Base-by-base conservation (phyloP, 92 coral and sea anemone genomes). In the Montipora capitata region DNA sequence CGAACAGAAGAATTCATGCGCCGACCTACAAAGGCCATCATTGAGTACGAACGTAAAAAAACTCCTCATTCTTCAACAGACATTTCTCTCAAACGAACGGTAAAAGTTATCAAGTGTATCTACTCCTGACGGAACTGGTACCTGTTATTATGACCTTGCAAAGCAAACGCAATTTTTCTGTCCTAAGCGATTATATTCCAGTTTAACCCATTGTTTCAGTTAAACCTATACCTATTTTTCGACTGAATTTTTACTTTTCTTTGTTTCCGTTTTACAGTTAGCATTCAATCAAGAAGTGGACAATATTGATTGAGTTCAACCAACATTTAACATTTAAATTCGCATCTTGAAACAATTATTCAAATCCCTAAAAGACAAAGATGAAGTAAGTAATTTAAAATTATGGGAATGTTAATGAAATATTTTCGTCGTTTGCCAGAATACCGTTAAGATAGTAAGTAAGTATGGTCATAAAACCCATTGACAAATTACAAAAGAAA, bases 401-500 rank as follows among this genome's bases (percentile, higher is more conserved):
- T 9, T 48, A 9, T 1, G 6, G 7, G 52, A 48, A 27, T 27
- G 35, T 27, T 27, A 27, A 27, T 27, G 35, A 27, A 27, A 27
- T 27, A 27, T 27, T 27, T 27, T 27, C 52, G 52, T 0, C 52
- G 52, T 0, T 9, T 9, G 6, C 52, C 52, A 48, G 52, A 9
- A 9, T 27, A 48, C 10, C 52, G 6, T 48, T 48, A 48, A 48
- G 52, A 9, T 5, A 48, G 52, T 48, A 5, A 70, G 72, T 82
- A 54, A 57, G 5, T n/a, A 42, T 40, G 38, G 41, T 7, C 40
- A 56, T 18, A 11, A 15, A 20, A 62, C 63, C 80, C 79, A 42
- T 57, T 10, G 16, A 10, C 71, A 49, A 17, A 72, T 83, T 83
- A 83, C 87, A 58, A 83, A 83, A 73, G 56, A 18, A 20, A 72